Evolutionary conservation across 2,888 invertebrate genomes (phyloP), one percentile per base, ranked within the genome.

Genomic region (Heliconius sara): DNA sequence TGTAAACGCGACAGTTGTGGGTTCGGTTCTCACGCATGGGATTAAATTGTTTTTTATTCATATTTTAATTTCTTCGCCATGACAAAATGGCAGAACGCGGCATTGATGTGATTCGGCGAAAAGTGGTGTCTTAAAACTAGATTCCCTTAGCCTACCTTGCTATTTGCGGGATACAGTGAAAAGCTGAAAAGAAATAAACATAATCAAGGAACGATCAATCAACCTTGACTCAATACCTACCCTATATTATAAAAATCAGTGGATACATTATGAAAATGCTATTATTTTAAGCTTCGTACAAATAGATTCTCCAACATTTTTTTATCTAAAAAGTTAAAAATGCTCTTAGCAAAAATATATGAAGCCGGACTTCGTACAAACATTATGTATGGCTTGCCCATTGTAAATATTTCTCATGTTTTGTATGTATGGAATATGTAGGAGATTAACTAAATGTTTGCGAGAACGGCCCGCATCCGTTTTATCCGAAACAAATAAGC

Each of bases 401-500:
- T 47, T 65, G 75, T 75, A 75, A 65, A 75, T 43, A 75, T 75
- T 65, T 75, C 66, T 75, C 74, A 66, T 30, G 65, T 7, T 75
- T 75, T 75, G 65, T 47, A 63, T 75, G 43, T 43, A 47, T 43
- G 65, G 65, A 75, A 75, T 27, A 75, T 47, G 65, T 75, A 75
- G 47, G 43, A 66, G 65, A 75, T 66, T 75, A 75, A 75, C 75
- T 75, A 75, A 75, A 75, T 75, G 65, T 75, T 65, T 47, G 47
- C 65, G 65, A 66, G 27, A 75, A 66, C 65, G 43, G 27, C 75
- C 75, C 75, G 65, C 43, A 75, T 75, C 65, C 75, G 65, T 43
- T 75, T 75, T 75, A 75, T 75, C 75, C 65, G 47, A 75, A 75
- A 47, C 75, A 65, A 75, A 75, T 75, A 75, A 63, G 75, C 75